These are phyloP conservation scores for Lacerta agilis DNA, from an alignment of 2,797 vertebrate species.

Conservation along the genomic window DNA sequence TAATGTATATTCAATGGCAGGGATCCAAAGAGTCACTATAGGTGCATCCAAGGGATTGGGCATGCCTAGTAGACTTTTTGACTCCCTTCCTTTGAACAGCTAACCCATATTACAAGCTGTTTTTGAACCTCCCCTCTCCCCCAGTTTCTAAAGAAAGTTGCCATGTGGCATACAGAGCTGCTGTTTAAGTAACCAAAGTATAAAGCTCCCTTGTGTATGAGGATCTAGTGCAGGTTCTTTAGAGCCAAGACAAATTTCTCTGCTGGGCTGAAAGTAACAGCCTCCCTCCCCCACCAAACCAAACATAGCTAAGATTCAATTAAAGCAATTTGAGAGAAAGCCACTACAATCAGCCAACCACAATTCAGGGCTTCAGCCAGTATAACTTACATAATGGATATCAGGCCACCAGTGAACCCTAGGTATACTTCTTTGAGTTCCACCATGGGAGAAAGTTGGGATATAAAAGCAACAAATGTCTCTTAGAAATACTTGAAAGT, in stretches of 20 bases:
- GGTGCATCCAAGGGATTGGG: neutral
- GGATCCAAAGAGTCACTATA: conserved; percentile 1
- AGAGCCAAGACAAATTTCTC: neutral
- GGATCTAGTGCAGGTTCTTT: neutral
- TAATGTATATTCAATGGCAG: neutral
- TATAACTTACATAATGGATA: neutral
- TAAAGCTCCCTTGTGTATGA: neutral
- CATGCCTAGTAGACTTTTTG: neutral
- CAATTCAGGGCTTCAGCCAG: neutral
- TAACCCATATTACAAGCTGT: neutral
- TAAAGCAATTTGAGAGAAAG: no score
- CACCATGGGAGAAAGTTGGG: neutral
- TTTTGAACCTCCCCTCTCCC: neutral
- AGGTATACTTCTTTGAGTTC: neutral
- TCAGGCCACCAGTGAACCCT: neutral
- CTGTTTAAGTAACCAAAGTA: neutral
- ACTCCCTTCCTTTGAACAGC: neutral
- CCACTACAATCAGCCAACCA: neutral
- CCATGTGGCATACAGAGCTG: neutral
- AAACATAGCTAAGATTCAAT: neutral
- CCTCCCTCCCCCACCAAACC: neutral
- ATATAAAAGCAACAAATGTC: neutral
- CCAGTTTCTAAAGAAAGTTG: neutral
- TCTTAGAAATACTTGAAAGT: neutral
- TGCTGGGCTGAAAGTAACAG: neutral